Evolutionary conservation across 1,140 invertebrate species (phyloP), one percentile per base, ranked within the genome.

Genomic region (Conus ventricosus): DNA sequence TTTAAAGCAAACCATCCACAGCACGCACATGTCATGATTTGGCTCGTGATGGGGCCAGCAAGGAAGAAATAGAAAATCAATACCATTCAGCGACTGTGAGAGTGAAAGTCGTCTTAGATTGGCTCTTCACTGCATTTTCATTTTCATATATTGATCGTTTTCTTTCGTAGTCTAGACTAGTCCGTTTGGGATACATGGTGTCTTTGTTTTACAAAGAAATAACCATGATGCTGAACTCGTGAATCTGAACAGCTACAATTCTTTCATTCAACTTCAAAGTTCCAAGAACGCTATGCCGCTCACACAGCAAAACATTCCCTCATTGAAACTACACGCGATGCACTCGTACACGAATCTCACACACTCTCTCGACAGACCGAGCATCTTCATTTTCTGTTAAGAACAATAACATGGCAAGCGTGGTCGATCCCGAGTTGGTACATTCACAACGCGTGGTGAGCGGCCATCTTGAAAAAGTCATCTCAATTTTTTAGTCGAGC

Each of bases 401-500:
- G 39, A 78, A 25, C 23, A 25, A 78, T 20, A 78, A 23, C 11
- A 20, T 53, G 11, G 13, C 7, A 23, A 51, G 15, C 8, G 10
- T 67, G 23, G 23, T 67, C 25, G n/a, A 13, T 17, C 8, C 17
- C 17, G 8, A 27, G 15, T 27, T 85, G n/a, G 23, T 10, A 27
- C 60, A 23, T 63, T 15, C 25, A 39, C 17, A 51, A 78, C 57
- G 53, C 71, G 71, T 87, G 85, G 71, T 71, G 71, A 57, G 85
- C 85, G 75, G 85, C 85, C 85, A 87, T 87, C 7, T 87, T 87
- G 85, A 87, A 87, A 84, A 63, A 25, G 27, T 53, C 27, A 53
- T 53, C 78, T 80, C 15, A 51, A 80, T 85, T 39, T n/a, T 54
- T 57, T 17, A 27, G 11, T 15, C 71, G 53, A 60, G 23, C 54